These are phyloP conservation scores for Eilema sororculum DNA, from an alignment of 2,888 invertebrate species.

Conservation along the genomic window DNA sequence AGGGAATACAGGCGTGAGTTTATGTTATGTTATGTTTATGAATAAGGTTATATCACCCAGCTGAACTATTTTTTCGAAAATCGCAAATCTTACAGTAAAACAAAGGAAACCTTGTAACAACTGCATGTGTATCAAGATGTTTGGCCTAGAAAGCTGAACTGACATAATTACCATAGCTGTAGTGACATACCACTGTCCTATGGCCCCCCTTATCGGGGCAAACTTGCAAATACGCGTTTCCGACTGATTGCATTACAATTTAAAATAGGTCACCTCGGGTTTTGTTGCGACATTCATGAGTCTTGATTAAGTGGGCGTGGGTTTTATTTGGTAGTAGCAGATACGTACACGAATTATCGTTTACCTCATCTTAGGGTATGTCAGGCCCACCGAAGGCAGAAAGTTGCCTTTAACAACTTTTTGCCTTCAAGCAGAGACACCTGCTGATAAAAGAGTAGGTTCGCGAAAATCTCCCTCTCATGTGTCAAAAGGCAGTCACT, in stretches of 20 bases:
- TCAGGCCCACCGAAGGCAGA: no score
- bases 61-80: no score
- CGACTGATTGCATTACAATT: conserved; percentile 33
- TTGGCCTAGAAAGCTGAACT: background rate
- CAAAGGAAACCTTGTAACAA: background rate
- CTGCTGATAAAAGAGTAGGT: no score
- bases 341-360: background rate
- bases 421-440: no score
- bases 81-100: background rate
- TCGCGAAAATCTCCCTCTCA: no score
- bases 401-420: no score
- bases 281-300: conserved; percentile 4
- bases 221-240: conserved; percentile 42
- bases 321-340: background rate
- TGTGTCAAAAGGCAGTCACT: no score
- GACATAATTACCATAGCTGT: conserved; percentile 7
- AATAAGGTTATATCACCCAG: no score
- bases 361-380: no score
- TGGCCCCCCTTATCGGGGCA: conserved; percentile 13
- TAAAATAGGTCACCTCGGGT: conserved; percentile 26
- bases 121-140: background rate
- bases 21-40: no score
- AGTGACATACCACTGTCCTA: conserved; percentile 14
- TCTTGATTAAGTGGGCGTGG: background rate
- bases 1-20: no score